A percentile compares a stretch with the other conserved stretches of the same genome.
Conservation (phyloP, 2,888 invertebrate species). For the Pollenia labialis region DNA sequence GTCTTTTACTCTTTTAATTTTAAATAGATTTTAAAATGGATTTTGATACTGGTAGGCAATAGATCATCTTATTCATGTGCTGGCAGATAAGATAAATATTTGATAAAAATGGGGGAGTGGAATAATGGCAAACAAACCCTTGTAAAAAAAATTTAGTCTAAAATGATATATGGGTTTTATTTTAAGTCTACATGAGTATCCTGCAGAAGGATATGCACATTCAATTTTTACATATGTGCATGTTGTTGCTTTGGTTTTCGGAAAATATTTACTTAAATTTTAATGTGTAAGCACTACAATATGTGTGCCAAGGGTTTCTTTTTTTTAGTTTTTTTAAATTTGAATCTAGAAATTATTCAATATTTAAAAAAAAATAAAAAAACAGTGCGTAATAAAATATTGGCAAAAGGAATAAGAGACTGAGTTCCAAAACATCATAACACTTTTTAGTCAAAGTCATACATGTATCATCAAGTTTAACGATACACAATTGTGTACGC, state of each 20-base stretch:
- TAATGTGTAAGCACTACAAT: conserved; percentile 68
- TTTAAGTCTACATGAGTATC: not conserved
- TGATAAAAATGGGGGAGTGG: not conserved
- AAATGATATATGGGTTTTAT: conserved; percentile 57
- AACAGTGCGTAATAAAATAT: conserved; percentile 17
- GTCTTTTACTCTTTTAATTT: conserved; percentile 62
- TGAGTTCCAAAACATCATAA: too few relatives aligned
- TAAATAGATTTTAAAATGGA: conserved; percentile 56
- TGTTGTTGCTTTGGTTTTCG: conserved; percentile 30
- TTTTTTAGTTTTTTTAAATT: conserved; percentile 36
- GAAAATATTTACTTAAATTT: conserved; percentile 64
- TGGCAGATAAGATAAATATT: conserved; percentile 7
- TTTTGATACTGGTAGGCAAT: conserved; percentile 65
- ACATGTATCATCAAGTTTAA: too few relatives aligned
- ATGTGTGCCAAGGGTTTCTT: conserved; percentile 81
- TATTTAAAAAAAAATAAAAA: not conserved
- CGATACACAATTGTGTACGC: too few relatives aligned
- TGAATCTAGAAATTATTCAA: not conserved
- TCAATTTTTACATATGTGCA: not conserved
- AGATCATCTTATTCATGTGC: conserved; percentile 52
- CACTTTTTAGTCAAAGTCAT: too few relatives aligned
- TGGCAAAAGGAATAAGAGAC: too few relatives aligned
- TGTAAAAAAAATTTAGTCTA: not conserved
- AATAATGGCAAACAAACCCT: conserved; percentile 6
- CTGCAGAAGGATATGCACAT: not conserved